Evolutionary conservation across 1,140 invertebrate genomes (phyloP), one percentile per base, ranked within the genome.

Genomic region (Heliconius hermathena): DNA sequence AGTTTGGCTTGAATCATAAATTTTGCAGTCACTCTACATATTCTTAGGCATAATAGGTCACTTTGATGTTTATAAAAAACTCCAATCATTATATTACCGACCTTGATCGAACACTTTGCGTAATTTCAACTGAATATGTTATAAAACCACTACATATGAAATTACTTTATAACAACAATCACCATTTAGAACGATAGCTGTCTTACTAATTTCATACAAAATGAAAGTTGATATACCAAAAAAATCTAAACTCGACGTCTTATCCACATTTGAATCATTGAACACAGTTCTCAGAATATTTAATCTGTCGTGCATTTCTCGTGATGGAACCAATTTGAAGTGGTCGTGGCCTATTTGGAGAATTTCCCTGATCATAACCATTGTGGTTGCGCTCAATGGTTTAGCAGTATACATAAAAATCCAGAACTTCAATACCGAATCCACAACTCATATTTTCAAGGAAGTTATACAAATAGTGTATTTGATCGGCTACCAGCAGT

Each of bases 281-380:
- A 79, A 81, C 33, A 16, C 22, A 16, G n/a, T 81, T 74, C 29
- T 83, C 29, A 79, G 60, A 38, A 49, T 76, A n/a, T 79, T 83
- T 9, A 75, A 73, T 8, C 57, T 83, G 8, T 81, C 81, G 60
- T 78, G 75, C 54, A 29, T 81, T 41, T 76, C 73, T 78, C 71
- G 80, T 1, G 52, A 73, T 73, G 60, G 73, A 1, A 70, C 20
- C 3, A 54, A 49, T 22, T 54, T 83, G 16, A 79, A 81, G 72
- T 71, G n/a, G 49, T 71, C 26, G 3, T 79, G 46, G 26, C 70
- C 76, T 1, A 54, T 36, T 66, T 75, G 57, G 20, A 83, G 77
- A 74, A 73, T 77, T 13, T 36, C 38, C 20, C 46, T 74, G 2
- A 41, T 74, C 46, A 72, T 74, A 6, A 26, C 79, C 3, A 33